Evolutionary conservation across 2,888 invertebrate genomes (phyloP).

Genomic region (Oxycera nigricornis): DNA sequence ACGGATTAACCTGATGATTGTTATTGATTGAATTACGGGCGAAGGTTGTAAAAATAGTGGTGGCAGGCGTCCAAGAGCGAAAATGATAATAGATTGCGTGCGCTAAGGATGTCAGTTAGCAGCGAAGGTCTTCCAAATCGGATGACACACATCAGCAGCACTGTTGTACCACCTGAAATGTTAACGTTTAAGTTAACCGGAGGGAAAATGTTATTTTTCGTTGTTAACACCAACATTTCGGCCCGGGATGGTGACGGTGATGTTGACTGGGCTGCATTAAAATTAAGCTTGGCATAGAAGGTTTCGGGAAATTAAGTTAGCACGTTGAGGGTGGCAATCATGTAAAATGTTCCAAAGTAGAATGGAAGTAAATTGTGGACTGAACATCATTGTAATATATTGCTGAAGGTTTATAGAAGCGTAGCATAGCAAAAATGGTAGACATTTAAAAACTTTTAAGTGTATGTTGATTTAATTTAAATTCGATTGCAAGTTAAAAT

Average conservation of each 20-base stretch:
- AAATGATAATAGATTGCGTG: constrained; percentile 46
- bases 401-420: too few relatives aligned
- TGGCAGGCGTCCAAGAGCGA: constrained; percentile 8
- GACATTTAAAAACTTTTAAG: too few relatives aligned
- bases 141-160: constrained; percentile 39
- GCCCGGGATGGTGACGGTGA: background rate
- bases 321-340: too few relatives aligned
- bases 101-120: constrained; percentile 46
- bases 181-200: background rate
- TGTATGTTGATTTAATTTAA: too few relatives aligned
- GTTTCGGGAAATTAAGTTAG: too few relatives aligned
- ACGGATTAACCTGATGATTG: constrained; percentile 47
- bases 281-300: too few relatives aligned
- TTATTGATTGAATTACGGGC: constrained; percentile 46
- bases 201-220: constrained; percentile 10
- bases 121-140: constrained; percentile 42
- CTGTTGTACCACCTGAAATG: constrained; percentile 2
- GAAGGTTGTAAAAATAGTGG: constrained; percentile 43
- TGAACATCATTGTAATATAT: too few relatives aligned
- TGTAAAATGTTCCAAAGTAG: too few relatives aligned
- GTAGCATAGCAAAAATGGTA: too few relatives aligned
- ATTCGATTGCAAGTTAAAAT: too few relatives aligned
- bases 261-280: background rate
- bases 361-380: too few relatives aligned
- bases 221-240: background rate